Percentiles rank a stretch among this genome's conserved stretches.
Conservation (phyloP, 2,797 vertebrate species). For the Oreonectes daqikongensis region DNA sequence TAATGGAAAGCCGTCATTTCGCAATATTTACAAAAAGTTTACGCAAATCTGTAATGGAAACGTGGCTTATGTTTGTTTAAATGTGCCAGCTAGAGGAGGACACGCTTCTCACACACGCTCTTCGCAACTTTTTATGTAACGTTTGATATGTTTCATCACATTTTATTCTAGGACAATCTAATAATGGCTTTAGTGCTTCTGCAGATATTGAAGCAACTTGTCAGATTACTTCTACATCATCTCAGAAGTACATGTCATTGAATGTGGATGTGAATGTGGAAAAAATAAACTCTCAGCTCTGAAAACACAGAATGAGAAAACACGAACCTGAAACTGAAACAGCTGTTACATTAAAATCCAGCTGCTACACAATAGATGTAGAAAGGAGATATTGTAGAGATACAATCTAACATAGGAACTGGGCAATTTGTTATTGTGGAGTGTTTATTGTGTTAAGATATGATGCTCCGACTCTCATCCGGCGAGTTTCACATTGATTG, state of each 20-base stretch:
- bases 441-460: background rate
- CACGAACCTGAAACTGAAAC: background rate
- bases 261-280: background rate
- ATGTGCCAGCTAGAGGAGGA: background rate
- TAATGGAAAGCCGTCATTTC: no score
- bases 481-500: background rate
- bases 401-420: background rate
- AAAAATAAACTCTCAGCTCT: background rate
- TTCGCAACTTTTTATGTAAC: background rate
- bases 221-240: background rate
- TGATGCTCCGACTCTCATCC: background rate
- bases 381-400: background rate
- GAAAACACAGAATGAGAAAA: background rate
- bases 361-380: background rate
- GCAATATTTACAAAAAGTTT: no score
- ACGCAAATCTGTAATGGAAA: no score
- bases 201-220: background rate
- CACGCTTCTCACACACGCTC: background rate
- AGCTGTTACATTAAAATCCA: background rate
- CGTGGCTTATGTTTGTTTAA: no score
- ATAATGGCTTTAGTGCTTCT: background rate
- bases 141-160: background rate
- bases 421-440: no score
- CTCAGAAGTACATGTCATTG: background rate
- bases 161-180: background rate